phyloP scores from a whole-genome alignment of 1,140 invertebrate species.

The Acyrthosiphon pisum region DNA sequence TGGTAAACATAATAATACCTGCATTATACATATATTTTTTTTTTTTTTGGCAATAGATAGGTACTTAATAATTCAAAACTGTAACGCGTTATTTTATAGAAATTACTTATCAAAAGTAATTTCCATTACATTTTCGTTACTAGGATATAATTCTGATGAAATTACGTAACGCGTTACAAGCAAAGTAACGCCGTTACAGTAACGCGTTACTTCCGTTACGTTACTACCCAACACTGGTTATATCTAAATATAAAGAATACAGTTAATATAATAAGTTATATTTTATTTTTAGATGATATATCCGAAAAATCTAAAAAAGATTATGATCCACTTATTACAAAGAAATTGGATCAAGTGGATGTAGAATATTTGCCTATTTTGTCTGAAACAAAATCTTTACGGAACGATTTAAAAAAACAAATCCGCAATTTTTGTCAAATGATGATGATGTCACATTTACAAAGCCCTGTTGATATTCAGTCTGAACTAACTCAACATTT shows the following conservation, averaged over 20 bases:
- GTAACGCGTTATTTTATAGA: too few species aligned
- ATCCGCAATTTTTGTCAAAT: constrained; percentile 54
- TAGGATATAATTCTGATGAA: too few species aligned
- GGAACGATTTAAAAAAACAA: constrained; percentile 38
- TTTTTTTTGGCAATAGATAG: too few species aligned
- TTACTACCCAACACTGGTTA: too few species aligned
- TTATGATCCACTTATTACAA: constrained; percentile 41
- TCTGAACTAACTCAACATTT: constrained; percentile 55
- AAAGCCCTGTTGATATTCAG: constrained; percentile 47
- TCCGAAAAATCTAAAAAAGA: constrained; percentile 51
- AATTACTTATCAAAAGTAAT: too few species aligned
- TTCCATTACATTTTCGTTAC: too few species aligned
- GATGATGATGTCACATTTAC: constrained; percentile 53
- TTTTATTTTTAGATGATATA: constrained; percentile 58
- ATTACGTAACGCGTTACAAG: too few species aligned
- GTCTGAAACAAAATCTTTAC: constrained; percentile 31
- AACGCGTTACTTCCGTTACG: too few species aligned
- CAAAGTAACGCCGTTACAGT: too few species aligned
- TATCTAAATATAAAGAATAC: background rate
- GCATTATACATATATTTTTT: too few species aligned
- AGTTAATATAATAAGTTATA: background rate
- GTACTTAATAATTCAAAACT: too few species aligned
- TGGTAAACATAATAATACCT: too few species aligned
- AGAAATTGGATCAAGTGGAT: constrained; percentile 51
- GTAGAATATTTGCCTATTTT: constrained; percentile 35